These are phyloP conservation scores for Piaya cayana DNA, from an alignment of 2,113 vertebrate species.

Conservation along the genomic window DNA sequence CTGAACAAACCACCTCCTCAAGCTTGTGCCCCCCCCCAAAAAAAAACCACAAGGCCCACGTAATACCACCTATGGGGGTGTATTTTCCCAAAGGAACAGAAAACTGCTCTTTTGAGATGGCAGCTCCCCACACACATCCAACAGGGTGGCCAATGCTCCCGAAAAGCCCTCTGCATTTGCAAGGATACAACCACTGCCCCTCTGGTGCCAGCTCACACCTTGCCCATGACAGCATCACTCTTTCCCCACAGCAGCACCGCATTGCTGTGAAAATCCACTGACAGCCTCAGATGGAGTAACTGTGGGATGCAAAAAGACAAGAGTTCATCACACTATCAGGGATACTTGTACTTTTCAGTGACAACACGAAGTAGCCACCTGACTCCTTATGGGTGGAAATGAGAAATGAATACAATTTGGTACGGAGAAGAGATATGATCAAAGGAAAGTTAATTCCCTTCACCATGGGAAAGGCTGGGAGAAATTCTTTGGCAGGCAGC, in stretches of 20 bases:
- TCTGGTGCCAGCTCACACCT: neutral
- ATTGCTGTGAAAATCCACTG: accelerated
- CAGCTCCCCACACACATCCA: neutral
- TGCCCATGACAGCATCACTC: accelerated
- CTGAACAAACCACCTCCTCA: neutral
- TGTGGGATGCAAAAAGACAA: neutral
- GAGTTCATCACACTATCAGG: neutral
- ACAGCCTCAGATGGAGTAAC: neutral
- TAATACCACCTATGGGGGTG: neutral
- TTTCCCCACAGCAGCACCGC: neutral
- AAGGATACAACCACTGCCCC: neutral
- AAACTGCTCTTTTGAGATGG: neutral
- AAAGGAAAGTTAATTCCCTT: neutral
- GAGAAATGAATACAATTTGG: neutral
- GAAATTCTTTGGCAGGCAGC: neutral
- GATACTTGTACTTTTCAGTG: neutral
- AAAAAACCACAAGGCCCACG: neutral
- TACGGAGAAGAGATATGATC: neutral
- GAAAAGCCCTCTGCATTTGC: neutral
- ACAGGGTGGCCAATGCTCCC: accelerated
- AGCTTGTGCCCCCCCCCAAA: accelerated
- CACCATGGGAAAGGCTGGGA: neutral
- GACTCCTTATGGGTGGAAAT: neutral
- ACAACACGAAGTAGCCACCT: neutral
- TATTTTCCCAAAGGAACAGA: neutral